phyloP scores from a whole-genome alignment of 2,113 vertebrate genomes.

The Eurystomus gularis region DNA sequence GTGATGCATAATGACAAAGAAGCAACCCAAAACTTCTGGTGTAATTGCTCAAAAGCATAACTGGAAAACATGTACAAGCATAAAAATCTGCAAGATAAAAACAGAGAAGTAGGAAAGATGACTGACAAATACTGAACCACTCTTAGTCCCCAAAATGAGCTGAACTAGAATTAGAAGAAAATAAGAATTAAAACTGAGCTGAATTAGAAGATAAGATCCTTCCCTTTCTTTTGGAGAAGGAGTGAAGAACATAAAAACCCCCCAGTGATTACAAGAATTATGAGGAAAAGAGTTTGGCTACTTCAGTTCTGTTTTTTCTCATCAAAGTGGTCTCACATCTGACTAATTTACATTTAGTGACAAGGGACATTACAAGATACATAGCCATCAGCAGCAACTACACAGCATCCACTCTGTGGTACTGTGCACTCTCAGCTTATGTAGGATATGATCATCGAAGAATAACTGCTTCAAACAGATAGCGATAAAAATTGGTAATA shows the following conservation, averaged over 20 bases:
- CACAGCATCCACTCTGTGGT: fast-evolving
- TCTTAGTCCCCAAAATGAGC: not conserved
- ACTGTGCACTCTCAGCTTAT: not conserved
- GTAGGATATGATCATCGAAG: not conserved
- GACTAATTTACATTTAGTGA: not conserved
- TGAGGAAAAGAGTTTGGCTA: not conserved
- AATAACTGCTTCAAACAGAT: not conserved
- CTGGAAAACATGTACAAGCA: not conserved
- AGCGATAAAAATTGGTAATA: not conserved
- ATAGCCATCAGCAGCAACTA: not conserved
- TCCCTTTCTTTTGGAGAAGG: not conserved
- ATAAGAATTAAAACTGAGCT: not conserved
- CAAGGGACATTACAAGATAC: not conserved
- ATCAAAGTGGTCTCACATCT: not conserved
- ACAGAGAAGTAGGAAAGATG: not conserved
- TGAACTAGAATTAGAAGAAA: not conserved
- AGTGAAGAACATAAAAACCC: not conserved
- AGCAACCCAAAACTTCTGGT: not conserved
- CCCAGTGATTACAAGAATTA: not conserved
- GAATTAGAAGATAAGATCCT: not conserved
- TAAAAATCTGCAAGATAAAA: not conserved
- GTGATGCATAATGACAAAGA: not conserved
- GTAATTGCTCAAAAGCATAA: not conserved
- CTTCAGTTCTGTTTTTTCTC: not conserved
- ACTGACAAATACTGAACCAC: not conserved